These are phyloP conservation scores for Tinamus guttatus DNA, from an alignment of 2,113 vertebrate genomes.

Conservation along the genomic window DNA sequence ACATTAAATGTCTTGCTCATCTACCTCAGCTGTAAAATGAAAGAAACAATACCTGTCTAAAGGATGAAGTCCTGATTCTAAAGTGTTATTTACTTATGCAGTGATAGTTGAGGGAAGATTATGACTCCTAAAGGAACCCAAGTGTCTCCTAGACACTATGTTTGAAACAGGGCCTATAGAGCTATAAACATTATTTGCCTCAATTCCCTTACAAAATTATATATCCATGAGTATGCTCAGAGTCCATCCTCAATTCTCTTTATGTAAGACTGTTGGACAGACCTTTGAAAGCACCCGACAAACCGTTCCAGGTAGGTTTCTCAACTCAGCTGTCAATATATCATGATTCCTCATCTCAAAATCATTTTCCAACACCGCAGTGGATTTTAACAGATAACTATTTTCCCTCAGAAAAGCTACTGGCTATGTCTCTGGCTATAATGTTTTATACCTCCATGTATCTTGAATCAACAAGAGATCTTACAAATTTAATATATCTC, in stretches of 20 bases:
- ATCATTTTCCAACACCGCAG: not conserved
- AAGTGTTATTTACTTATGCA: not conserved
- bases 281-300: not conserved
- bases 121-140: not conserved
- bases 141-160: rapidly evolving
- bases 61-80: not conserved
- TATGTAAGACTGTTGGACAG: not conserved
- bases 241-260: not conserved
- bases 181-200: not conserved
- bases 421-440: not conserved
- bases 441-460: not conserved
- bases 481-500: not conserved
- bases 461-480: not conserved
- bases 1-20: not conserved
- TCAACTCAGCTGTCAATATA: not conserved
- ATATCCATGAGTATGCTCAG: rapidly evolving
- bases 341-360: not conserved
- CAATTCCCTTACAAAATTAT: not conserved
- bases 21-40: rapidly evolving
- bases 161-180: not conserved
- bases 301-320: not conserved
- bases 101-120: not conserved
- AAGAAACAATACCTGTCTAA: not conserved
- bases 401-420: rapidly evolving
- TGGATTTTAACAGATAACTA: not conserved